Base-by-base conservation (phyloP, 2,888 invertebrate species). In the Noctua pronuba region DNA sequence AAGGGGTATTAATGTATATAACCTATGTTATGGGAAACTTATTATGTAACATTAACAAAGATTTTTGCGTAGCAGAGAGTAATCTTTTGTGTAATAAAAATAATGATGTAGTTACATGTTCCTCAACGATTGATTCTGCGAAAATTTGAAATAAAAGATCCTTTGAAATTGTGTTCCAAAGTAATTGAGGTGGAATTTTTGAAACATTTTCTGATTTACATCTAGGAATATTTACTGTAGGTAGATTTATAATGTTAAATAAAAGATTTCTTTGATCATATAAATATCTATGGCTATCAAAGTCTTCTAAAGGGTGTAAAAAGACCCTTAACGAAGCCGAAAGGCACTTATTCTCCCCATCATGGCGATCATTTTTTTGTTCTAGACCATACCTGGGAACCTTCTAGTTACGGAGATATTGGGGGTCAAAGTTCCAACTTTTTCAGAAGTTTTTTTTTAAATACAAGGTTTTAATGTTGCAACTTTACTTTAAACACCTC, bases 1-100 rank as follows among this genome's bases (percentile, higher is more conserved):
- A 76, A 67, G 52, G 69, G 75, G 66, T 67, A 60, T 71, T 67
- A 70, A 69, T 81, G 64, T 64, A 41, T 24, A 10, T 46, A n/a
- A 31, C 21, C n/a, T 24, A 64, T 60, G 41, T 52, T 58, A 68
- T n/a, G 16, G 35, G 67, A 46, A 52, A 58, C 35, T n/a, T 71
- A 68, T 71, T 77, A 41, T 16, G 67, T 75, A 58, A 70, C 31
- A 73, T 72, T 64, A 38, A 18, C 35, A 68, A 60, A 64, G 21
- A 35, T 75, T 72, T 66, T 74, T 60, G 35, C 11, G 44, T 55
- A n/a, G 60, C 52, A 67, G 16, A 24, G 52, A 24, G 58, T n/a
- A 44, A 5, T 55, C 38, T 28, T 24, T 66, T 66, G 24, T 8
- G 35, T 80, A 46, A 24, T 13, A 28, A 5, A 62, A 73, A 18